Evolutionary conservation across 64 coral and sea anemone genomes (phyloP).

Genomic region (Stichodactyla helianthus): DNA sequence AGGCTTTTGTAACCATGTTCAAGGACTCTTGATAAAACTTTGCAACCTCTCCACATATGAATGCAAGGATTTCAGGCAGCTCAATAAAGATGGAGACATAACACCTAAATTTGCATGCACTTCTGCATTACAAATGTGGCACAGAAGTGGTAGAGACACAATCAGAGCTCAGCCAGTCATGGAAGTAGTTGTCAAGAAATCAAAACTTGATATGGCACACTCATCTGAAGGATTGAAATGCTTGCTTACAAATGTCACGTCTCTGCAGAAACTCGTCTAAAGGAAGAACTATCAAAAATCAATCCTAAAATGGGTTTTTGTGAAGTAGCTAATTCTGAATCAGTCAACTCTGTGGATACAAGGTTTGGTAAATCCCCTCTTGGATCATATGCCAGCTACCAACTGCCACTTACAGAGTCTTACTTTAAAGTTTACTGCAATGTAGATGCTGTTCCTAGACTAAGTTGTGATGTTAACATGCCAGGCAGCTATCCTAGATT

Average conservation of each 20-base stretch:
- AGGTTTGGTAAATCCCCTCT: conserved; percentile 12
- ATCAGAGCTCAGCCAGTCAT: background rate
- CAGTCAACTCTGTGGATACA: background rate
- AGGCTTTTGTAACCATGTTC: background rate
- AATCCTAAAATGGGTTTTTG: conserved; percentile 2
- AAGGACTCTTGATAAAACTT: background rate
- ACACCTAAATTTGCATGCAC: background rate
- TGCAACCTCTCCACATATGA: background rate
- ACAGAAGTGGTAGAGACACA: background rate
- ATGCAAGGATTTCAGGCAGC: background rate
- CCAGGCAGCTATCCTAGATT: too few species aligned
- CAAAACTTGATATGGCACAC: too few species aligned
- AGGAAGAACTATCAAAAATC: conserved; percentile 2
- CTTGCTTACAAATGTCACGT: background rate
- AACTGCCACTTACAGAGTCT: background rate
- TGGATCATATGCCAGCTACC: background rate
- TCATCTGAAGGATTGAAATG: background rate
- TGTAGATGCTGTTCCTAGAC: background rate
- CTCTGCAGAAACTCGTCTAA: background rate
- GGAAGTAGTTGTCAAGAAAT: background rate
- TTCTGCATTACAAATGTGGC: background rate
- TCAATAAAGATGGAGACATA: background rate
- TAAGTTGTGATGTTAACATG: too few species aligned
- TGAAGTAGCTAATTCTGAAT: conserved; percentile 22
- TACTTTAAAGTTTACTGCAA: background rate